Conservation (phyloP, 2,888 invertebrate species). For the Oscheius sp. region DNA sequence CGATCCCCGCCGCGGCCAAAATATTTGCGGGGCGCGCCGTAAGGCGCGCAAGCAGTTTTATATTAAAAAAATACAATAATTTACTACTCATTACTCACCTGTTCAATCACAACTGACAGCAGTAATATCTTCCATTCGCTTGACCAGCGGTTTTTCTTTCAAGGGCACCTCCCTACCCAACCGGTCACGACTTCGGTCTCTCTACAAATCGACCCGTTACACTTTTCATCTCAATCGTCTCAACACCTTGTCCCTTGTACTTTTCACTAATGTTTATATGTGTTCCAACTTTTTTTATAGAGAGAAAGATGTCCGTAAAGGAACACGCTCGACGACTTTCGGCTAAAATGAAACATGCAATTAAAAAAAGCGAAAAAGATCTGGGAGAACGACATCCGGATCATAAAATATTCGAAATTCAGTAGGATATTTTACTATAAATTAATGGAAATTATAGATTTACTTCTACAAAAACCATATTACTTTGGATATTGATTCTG, state of each 20-base stretch:
- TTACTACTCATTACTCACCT: too few species aligned
- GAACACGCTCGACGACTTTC: slow-evolving; percentile 19
- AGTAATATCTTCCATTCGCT: too few species aligned
- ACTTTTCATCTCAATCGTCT: not conserved
- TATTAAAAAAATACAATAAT: too few species aligned
- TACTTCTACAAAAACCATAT: not conserved
- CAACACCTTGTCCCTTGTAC: not conserved
- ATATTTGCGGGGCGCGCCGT: too few species aligned
- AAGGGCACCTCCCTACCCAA: slow-evolving; percentile 16
- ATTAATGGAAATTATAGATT: not conserved
- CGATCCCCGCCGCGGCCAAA: too few species aligned
- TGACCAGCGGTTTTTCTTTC: not conserved
- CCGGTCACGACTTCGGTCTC: slow-evolving; percentile 13
- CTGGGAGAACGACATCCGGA: slow-evolving; percentile 26
- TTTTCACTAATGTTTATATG: not conserved
- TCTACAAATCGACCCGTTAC: slow-evolving; percentile 25
- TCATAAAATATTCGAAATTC: slow-evolving; percentile 19
- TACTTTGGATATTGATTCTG: not conserved
- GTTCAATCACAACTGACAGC: too few species aligned
- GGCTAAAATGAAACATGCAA: slow-evolving; percentile 24
- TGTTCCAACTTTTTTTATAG: not conserved
- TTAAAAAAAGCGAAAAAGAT: slow-evolving; percentile 24
- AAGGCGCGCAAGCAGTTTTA: too few species aligned
- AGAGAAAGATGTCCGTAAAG: not conserved
- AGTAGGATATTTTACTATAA: not conserved